A percentile compares a stretch with the other conserved stretches of the same genome.
These are phyloP conservation scores for Natrix natrix DNA, from an alignment of 2,797 vertebrate genomes.

Conservation along the genomic window DNA sequence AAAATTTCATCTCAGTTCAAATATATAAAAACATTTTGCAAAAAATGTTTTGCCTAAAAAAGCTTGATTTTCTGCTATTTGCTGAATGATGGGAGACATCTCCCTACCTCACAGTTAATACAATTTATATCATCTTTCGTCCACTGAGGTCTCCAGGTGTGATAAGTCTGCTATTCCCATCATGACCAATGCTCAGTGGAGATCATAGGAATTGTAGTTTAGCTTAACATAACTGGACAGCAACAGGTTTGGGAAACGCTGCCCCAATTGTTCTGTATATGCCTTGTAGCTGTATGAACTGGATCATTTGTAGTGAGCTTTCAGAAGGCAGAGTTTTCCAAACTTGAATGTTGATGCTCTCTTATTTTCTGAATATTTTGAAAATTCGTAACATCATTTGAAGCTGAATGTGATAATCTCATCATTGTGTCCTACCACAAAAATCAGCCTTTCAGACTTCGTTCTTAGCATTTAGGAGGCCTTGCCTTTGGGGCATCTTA, in stretches of 20 bases:
- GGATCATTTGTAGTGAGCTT: conserved; percentile 38
- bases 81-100: background rate
- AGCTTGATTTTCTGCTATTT: background rate
- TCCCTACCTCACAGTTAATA: background rate
- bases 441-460: conserved; percentile 45
- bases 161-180: background rate
- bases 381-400: conserved; percentile 49
- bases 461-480: conserved; percentile 14
- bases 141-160: background rate
- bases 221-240: background rate
- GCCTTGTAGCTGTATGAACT: conserved; percentile 30
- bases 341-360: conserved; percentile 59
- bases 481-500: conserved; percentile 2
- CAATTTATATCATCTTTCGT: background rate
- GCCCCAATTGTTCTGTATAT: background rate
- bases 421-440: conserved; percentile 47
- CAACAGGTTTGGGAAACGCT: background rate
- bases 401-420: conserved; percentile 49
- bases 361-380: conserved; percentile 53
- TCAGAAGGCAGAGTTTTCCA: conserved; percentile 44
- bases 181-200: background rate
- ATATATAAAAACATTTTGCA: background rate
- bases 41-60: background rate
- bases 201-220: background rate
- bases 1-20: background rate